Evolutionary conservation across 2,113 vertebrate species (phyloP).

Genomic region (Tachycineta bicolor): DNA sequence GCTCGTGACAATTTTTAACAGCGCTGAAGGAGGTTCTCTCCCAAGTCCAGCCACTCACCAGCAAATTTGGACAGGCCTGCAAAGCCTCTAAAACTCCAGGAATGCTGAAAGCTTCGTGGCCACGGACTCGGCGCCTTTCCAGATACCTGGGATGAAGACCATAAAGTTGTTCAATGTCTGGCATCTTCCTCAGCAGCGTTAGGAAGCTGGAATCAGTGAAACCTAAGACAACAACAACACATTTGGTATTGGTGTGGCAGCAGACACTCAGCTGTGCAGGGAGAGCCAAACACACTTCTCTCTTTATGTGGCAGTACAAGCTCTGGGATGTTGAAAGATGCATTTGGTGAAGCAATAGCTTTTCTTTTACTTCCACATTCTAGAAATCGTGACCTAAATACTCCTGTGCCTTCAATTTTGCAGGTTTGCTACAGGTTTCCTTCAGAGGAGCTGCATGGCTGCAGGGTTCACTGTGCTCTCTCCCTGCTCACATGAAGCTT

Average conservation of each 20-base stretch:
- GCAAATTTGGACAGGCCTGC: conserved; percentile 92
- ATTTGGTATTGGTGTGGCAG: conserved; percentile 42
- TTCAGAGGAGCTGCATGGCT: neutral
- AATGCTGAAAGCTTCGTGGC: conserved; percentile 97
- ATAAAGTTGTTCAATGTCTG: conserved; percentile 96
- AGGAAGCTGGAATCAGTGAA: conserved; percentile 97
- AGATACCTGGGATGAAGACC: conserved; percentile 96
- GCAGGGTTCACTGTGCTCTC: neutral
- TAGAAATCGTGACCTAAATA: neutral
- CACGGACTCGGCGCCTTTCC: conserved; percentile 92
- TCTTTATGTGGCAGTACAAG: neutral
- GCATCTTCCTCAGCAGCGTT: conserved; percentile 96
- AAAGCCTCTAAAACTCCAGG: conserved; percentile 96
- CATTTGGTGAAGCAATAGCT: neutral
- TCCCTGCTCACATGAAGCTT: neutral
- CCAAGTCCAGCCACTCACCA: conserved; percentile 79
- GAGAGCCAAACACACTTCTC: neutral
- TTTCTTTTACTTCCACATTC: neutral
- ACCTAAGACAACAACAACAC: conserved; percentile 78
- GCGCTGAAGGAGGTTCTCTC: neutral
- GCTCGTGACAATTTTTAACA: neutral
- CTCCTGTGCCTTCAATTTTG: neutral
- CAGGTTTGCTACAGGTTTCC: neutral
- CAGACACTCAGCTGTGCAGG: neutral
- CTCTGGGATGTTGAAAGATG: neutral